A percentile compares a stretch with the other conserved stretches of the same genome.
These are phyloP conservation scores for Drosophila birchii DNA, from an alignment of 2,888 invertebrate genomes.

Conservation along the genomic window DNA sequence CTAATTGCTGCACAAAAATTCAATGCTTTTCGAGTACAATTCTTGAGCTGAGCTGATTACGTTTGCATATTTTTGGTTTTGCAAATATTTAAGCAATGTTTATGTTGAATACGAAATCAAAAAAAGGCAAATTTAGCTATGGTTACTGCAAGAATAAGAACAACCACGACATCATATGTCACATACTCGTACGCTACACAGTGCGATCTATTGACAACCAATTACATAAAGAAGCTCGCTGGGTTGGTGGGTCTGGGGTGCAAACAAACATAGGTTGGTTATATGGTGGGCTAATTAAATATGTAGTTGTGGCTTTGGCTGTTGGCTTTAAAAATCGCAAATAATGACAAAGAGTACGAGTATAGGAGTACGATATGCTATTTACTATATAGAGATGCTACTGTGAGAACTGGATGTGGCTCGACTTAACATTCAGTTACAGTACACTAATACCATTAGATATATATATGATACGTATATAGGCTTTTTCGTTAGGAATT, in stretches of 20 bases:
- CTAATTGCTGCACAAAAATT: conserved; percentile 39
- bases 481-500: conserved; percentile 69
- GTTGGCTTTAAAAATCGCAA: conserved; percentile 60
- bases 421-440: conserved; percentile 69
- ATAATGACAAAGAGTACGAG: conserved; percentile 58
- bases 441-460: conserved; percentile 46
- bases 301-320: conserved; percentile 32
- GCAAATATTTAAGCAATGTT: conserved; percentile 76
- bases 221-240: conserved; percentile 46
- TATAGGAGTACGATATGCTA: conserved; percentile 55
- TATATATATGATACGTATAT: conserved; percentile 52
- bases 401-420: conserved; percentile 66
- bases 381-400: conserved; percentile 56
- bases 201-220: conserved; percentile 57
- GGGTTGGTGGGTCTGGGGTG: conserved; percentile 54
- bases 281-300: conserved; percentile 51
- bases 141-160: conserved; percentile 66
- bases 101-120: conserved; percentile 64
- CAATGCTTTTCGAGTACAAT: conserved; percentile 43
- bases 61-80: conserved; percentile 81
- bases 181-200: conserved; percentile 64
- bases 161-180: conserved; percentile 84
- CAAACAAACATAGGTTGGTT: conserved; percentile 59
- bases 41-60: conserved; percentile 57
- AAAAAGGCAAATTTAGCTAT: conserved; percentile 53